Base-by-base conservation (phyloP, 2,888 invertebrate species). In the Ephialtes manifestator region DNA sequence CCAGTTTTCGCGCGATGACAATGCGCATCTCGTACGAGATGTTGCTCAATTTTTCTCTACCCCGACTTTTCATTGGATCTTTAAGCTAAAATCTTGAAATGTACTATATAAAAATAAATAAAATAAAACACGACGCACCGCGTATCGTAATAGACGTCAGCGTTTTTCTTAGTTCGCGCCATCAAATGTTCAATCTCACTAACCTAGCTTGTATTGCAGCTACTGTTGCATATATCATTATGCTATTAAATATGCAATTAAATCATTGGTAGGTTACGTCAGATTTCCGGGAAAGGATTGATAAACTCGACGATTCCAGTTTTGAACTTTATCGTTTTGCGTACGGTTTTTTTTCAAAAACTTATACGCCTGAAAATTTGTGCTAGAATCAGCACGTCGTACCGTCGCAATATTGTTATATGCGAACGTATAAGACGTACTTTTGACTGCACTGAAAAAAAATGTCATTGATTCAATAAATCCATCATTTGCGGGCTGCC, bases 41-140 rank as follows among this genome's bases (percentile, higher is more conserved):
- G 13, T 80, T 71, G 39, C 70, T 75, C 58, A 60, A 84, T 67
- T 55, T 77, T 58, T 1, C 28, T 2, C 13, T 28, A 4, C 1
- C 13, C 15, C 8, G 8, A 18, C 20, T 20, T 20, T 39, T 39
- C 39, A 10, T 55, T 28, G 28, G 4, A 28, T 58, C 11, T 55
- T 4, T 4, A 10, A 13, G 28, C 28, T n/a, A n/a, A 18, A n/a
- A 51, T 1, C 15, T 18, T 51, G n/a, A n/a, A 15, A 28, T 0
- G 13, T 11, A 51, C 11, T 24, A 28, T 58, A 15, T 4, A 13
- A 15, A 58, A 28, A 28, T 13, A 58, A 28, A 24, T 15, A 24
- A 24, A 55, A 55, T 28, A 28, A 28, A 15, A 28, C 11, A 13
- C 4, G 11, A 13, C 8, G 28, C 13, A 55, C 1, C 24, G 24